Percentiles rank a stretch among this genome's conserved stretches.
phyloP scores from a whole-genome alignment of 2,797 vertebrate species.

The Pygocentrus nattereri region DNA sequence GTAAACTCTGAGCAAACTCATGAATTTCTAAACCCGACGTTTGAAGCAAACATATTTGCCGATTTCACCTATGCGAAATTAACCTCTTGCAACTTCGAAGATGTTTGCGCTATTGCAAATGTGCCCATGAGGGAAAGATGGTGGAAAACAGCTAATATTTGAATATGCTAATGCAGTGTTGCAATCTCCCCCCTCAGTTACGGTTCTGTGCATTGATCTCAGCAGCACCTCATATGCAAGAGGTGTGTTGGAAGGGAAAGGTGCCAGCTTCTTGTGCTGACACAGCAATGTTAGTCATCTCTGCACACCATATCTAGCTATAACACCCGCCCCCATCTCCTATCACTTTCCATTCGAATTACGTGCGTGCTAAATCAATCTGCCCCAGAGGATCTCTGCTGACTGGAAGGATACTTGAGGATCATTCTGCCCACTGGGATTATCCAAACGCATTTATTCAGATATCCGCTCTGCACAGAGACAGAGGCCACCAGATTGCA shows the following conservation, averaged over 20 bases:
- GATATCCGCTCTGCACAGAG: background rate
- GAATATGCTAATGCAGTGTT: constrained; percentile 1
- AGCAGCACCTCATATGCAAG: constrained; percentile 1
- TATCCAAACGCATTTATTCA: constrained; percentile 18
- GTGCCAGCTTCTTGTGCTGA: constrained; percentile 18
- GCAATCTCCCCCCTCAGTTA: background rate
- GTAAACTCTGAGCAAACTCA: constrained; percentile 10
- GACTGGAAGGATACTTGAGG: constrained; percentile 30
- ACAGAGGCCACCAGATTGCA: background rate
- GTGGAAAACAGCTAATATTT: constrained; percentile 21
- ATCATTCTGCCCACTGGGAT: constrained; percentile 23
- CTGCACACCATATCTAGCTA: constrained; percentile 8
- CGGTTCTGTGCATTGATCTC: background rate
- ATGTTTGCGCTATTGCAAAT: constrained; percentile 25
- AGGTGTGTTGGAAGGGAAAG: constrained; percentile 7
- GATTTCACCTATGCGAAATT: constrained; percentile 12
- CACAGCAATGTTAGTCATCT: constrained; percentile 11
- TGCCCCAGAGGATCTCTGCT: constrained; percentile 15
- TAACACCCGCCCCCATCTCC: background rate
- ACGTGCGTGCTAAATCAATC: constrained; percentile 29
- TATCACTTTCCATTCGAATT: constrained; percentile 20
- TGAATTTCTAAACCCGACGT: background rate
- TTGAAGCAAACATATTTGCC: constrained; percentile 1
- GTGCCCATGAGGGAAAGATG: background rate
- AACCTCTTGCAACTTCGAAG: constrained; percentile 8